phyloP scores from a whole-genome alignment of 30 jellyfish, hydroid and myxozoan genomes.

The Aurelia aurita region DNA sequence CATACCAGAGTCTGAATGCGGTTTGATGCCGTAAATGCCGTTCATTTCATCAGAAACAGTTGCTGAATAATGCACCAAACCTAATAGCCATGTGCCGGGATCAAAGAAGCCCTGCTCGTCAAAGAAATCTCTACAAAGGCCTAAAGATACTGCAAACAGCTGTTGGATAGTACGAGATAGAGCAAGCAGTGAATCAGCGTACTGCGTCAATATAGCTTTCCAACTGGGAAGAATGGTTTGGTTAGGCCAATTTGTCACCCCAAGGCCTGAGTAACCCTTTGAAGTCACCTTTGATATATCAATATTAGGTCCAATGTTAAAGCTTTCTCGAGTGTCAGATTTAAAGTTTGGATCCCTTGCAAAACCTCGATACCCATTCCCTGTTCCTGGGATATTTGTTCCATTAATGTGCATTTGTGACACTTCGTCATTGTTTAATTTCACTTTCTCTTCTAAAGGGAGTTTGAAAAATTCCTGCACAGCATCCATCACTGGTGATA shows the following conservation, averaged over 20 bases:
- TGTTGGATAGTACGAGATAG: constrained; percentile 1
- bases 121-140: constrained; percentile 19
- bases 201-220: constrained; percentile 6
- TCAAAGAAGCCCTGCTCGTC: constrained; percentile 45
- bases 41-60: constrained; percentile 3
- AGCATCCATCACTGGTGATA: constrained; percentile 16
- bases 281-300: neutral
- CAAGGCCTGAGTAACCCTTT: constrained; percentile 39
- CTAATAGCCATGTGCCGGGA: constrained; percentile 22
- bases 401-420: constrained; percentile 46
- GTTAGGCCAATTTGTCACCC: constrained; percentile 54
- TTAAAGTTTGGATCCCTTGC: constrained; percentile 40
- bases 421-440: constrained; percentile 2
- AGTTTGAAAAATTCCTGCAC: constrained; percentile 49
- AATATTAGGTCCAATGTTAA: constrained; percentile 53
- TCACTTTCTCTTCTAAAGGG: constrained; percentile 6
- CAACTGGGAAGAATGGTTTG: constrained; percentile 33
- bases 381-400: constrained; percentile 41
- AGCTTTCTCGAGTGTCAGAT: constrained; percentile 55
- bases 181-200: constrained; percentile 17
- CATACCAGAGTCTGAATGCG: constrained; percentile 64
- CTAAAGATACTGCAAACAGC: constrained; percentile 42
- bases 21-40: constrained; percentile 44
- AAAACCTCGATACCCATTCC: constrained; percentile 58
- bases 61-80: constrained; percentile 26